Evolutionary conservation across 2,113 vertebrate genomes (phyloP), one percentile per base, ranked within the genome.

Genomic region (Festucalex cinctus): DNA sequence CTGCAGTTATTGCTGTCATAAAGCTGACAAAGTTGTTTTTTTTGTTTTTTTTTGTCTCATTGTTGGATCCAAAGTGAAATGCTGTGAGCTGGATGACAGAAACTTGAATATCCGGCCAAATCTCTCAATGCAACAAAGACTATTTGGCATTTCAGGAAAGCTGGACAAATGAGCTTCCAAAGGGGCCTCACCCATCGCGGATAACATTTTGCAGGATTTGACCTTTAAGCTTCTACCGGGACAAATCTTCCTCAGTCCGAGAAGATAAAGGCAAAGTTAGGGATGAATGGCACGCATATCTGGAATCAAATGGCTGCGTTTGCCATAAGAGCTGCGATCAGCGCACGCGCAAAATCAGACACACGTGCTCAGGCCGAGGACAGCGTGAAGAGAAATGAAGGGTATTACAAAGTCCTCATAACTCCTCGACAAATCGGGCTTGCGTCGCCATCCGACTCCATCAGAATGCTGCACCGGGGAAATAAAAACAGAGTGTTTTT

Each of bases 401-500:
- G 75, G 68, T 20, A 56, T 59, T 80, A 71, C 54, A 71, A 68
- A 79, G 63, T 80, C 75, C 77, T 87, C 76, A 69, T 74, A 86
- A 86, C 79, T 83, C 70, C 70, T 78, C 13, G 17, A 74, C 77
- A 84, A 86, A 82, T 19, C 70, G 69, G 70, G 59, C 70, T 74
- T 70, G 71, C 53, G 53, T 71, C 71, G 66, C 66, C 39, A 73
- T 75, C 78, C 24, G 44, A 77, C 85, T 85, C 65, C 75, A 78
- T 85, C 82, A 81, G 28, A 80, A 86, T n/a, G 78, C 71, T 82
- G 68, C 85, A 83, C 81, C 65, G 63, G 80, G 86, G 86, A 86
- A 88, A 88, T 90, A 85, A 91, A 83, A 86, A 78, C 74, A 77
- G 76, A 73, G 74, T 41, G 70, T 71, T 88, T 81, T 76, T 84